Base-by-base conservation (phyloP, 2,888 invertebrate genomes). In the Anoncus sp. region DNA sequence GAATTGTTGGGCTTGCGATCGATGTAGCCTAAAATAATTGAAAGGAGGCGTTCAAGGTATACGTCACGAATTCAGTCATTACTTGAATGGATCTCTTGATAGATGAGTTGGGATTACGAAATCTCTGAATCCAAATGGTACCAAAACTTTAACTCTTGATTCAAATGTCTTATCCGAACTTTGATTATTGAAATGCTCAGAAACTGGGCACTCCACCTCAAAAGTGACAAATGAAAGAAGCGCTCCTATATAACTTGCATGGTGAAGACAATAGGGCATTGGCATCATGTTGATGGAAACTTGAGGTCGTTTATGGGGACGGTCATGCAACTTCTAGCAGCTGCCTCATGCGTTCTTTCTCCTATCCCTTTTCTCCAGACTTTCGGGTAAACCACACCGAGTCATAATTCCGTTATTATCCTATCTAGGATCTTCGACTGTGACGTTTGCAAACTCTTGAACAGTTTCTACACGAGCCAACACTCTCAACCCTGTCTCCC, bases 341-440 rank as follows among this genome's bases (percentile, higher is more conserved):
- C 69, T 75, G 75, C 47, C 18, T n/a, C 59, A 10, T n/a, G n/a
- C 24, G 14, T 12, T 55, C n/a, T 12, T 27, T 31, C 18, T 31
- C 12, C 40, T 35, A n/a, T 55, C 35, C 9, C 62, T 35, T n/a
- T n/a, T n/a, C n/a, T n/a, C n/a, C n/a, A n/a, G 40, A 16, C 45
- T 27, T 45, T 59, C 65, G 51, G 65, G 47, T 70, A 62, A 75
- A 78, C 78, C 78, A 55, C 78, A 74, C 57, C 27, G 63, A 70
- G 77, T 70, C 70, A 75, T 75, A 75, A 78, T 75, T 78, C 66
- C 66, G 74, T 71, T 78, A 78, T 70, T 78, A 78, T 71, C 75
- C 75, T n/a, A 45, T 66, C 71, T 71, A 75, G 66, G 70, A 74
- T 70, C 78, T 22, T 75, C 45, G 65, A 55, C 40, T n/a, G 60